These are phyloP conservation scores for Phyto melanocephala DNA, from an alignment of 2,888 invertebrate genomes.

Conservation along the genomic window DNA sequence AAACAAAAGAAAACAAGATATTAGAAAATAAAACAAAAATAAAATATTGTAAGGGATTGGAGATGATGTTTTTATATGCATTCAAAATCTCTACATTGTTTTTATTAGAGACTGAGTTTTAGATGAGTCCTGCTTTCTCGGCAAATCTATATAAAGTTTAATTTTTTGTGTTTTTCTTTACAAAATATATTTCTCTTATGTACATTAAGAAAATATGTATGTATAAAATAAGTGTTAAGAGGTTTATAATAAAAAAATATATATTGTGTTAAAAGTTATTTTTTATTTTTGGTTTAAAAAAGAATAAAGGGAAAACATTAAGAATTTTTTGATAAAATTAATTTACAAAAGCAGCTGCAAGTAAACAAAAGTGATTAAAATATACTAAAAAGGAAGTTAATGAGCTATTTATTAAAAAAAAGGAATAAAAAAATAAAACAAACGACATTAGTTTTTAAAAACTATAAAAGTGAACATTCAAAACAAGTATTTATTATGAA, in stretches of 20 bases:
- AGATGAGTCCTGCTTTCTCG: constrained; percentile 78
- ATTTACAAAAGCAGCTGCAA: constrained; percentile 61
- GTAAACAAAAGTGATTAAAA: constrained; percentile 16
- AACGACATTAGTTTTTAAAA: no score
- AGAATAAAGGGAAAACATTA: constrained; percentile 58
- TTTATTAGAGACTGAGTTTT: constrained; percentile 52
- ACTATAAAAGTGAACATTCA: no score
- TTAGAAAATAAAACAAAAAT: constrained; percentile 26
- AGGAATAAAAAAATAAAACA: not conserved
- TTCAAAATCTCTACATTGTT: constrained; percentile 57
- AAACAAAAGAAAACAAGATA: constrained; percentile 14
- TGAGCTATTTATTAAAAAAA: constrained; percentile 3
- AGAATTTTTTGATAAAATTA: constrained; percentile 28
- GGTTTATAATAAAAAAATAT: constrained; percentile 37
- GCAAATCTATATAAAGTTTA: constrained; percentile 68
- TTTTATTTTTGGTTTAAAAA: constrained; percentile 36
- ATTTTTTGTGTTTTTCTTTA: constrained; percentile 4
- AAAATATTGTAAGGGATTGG: constrained; percentile 51
- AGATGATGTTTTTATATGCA: constrained; percentile 63
- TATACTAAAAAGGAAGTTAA: not conserved
- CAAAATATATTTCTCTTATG: constrained; percentile 26
- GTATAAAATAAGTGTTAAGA: constrained; percentile 7
- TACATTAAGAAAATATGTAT: constrained; percentile 42
- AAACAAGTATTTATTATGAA: no score
- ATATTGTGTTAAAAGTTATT: constrained; percentile 37